Base-by-base conservation (phyloP, 2,888 invertebrate genomes). In the Balanococcus diminutus region DNA sequence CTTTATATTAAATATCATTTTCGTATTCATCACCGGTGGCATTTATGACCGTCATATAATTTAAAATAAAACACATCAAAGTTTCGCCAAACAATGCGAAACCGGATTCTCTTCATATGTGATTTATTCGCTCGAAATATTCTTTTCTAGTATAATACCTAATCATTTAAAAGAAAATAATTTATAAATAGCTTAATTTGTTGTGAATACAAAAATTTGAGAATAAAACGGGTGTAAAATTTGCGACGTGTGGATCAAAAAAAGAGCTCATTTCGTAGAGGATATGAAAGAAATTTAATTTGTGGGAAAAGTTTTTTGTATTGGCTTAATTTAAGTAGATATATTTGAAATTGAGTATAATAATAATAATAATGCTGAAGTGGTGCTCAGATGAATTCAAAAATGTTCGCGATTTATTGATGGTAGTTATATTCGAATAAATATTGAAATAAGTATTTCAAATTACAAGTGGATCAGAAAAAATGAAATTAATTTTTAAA, bases 41-140 rank as follows among this genome's bases (percentile, higher is more conserved):
- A 67, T 67, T 67, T 67, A 67, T 67, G 67, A 67, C 67, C 28
- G 67, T 67, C 67, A 67, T 67, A 67, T 67, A 67, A 67, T 67
- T 67, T 67, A 67, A 67, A 67, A 67, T 28, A 28, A 67, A 67
- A 67, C 67, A 28, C 67, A 67, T 67, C 67, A 67, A 67, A 67
- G 28, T 67, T 67, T 67, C 56, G 14, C 67, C 67, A 19, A 67
- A 28, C 67, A 67, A 28, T 67, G 67, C 28, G 28, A 28, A 67
- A 67, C 28, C 28, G 5, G 67, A 28, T 67, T 67, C 28, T 67
- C 28, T 67, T 67, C 28, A 22, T 8, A 56, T 67, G 67, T 28
- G 67, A 67, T 67, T 67, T 67, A 67, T 67, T 67, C 28, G 67
- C 16, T 67, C 14, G 16, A 28, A 67, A 28, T 67, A 31, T 67